A percentile compares a stretch with the other conserved stretches of the same genome.
Evolutionary conservation across 2,797 vertebrate species (phyloP).

Genomic region (Anniella stebbinsi): DNA sequence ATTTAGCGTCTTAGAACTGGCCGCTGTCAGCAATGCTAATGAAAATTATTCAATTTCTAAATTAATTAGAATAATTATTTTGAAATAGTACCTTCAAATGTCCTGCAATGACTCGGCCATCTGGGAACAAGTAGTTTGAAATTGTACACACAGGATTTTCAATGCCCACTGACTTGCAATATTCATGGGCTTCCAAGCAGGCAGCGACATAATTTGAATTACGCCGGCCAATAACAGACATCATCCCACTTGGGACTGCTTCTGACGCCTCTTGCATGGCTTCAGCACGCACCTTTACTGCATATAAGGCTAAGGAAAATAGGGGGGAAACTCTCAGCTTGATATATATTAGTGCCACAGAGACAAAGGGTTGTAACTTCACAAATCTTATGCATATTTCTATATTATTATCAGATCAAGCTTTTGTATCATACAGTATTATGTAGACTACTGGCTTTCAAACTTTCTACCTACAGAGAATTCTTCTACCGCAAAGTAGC

Average conservation of each 20-base stretch:
- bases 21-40: fast-evolving
- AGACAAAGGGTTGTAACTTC: fast-evolving
- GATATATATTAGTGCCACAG: background rate
- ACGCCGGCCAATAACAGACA: conserved; percentile 86
- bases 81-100: conserved; percentile 85
- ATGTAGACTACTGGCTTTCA: background rate
- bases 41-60: background rate
- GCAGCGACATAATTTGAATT: conserved; percentile 86
- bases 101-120: conserved; percentile 93
- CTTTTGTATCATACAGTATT: background rate
- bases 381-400: background rate
- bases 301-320: conserved; percentile 85
- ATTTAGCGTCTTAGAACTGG: background rate
- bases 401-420: background rate
- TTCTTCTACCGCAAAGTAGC: background rate
- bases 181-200: conserved; percentile 87
- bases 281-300: conserved; percentile 92
- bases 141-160: conserved; percentile 87
- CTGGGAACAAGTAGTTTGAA: conserved; percentile 93
- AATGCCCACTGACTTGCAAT: conserved; percentile 87
- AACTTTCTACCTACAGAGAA: background rate
- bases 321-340: background rate
- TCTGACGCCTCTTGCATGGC: conserved; percentile 94
- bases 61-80: background rate
- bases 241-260: conserved; percentile 89